Percentiles rank a stretch among this genome's conserved stretches.
Conservation (phyloP, 2,888 invertebrate species). For the Stenoptilia bipunctidactyla region DNA sequence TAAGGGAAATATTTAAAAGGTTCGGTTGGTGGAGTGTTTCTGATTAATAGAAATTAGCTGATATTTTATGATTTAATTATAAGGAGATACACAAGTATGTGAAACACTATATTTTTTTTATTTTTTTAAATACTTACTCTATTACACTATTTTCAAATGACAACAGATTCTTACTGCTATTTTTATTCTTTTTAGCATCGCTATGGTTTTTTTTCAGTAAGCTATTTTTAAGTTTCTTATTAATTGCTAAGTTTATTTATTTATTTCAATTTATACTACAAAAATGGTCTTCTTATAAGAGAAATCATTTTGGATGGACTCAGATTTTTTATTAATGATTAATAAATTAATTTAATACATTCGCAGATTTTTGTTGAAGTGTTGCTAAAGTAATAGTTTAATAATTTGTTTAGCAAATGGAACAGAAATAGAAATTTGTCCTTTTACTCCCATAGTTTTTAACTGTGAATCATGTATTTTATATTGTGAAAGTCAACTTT, state of each 20-base stretch:
- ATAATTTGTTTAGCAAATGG: too few species aligned
- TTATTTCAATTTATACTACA: slow-evolving; percentile 18
- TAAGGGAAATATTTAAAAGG: background rate
- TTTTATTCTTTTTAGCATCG: slow-evolving; percentile 23
- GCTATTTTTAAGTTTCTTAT: slow-evolving; percentile 27
- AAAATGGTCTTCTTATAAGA: slow-evolving; percentile 33
- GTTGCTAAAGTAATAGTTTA: too few species aligned
- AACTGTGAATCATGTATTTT: too few species aligned
- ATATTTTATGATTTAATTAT: slow-evolving; percentile 25
- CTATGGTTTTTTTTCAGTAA: slow-evolving; percentile 24
- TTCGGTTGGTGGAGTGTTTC: slow-evolving; percentile 9
- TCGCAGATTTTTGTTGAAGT: background rate
- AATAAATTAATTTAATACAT: too few species aligned
- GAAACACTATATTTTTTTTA: slow-evolving; percentile 26
- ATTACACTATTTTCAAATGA: slow-evolving; percentile 28
- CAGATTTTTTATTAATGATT: too few species aligned
- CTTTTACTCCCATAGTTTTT: too few species aligned
- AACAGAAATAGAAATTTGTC: too few species aligned
- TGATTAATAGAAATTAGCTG: background rate
- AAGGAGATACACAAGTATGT: slow-evolving; percentile 62
- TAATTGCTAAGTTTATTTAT: slow-evolving; percentile 20
- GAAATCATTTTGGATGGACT: slow-evolving; percentile 16
- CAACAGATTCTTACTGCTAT: slow-evolving; percentile 15
- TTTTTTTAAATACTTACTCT: slow-evolving; percentile 17
- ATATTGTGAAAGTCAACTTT: too few species aligned